These are phyloP conservation scores for Epirrita christyi DNA, from an alignment of 2,888 invertebrate genomes.

Conservation along the genomic window DNA sequence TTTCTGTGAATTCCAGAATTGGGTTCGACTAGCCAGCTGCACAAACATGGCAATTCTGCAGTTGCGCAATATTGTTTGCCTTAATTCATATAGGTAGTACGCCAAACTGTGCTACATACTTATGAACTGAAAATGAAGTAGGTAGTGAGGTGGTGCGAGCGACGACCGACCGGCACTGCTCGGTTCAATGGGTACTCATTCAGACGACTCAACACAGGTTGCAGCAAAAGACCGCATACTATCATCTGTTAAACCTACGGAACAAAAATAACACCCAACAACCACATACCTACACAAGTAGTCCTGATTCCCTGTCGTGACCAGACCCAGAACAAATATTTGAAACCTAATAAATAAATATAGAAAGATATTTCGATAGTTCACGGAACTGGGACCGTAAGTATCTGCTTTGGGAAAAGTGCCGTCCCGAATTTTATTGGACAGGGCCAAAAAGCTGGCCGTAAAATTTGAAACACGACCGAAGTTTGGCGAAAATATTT, in stretches of 20 bases:
- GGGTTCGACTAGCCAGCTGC: conserved; percentile 1
- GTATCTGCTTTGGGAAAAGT: conserved; percentile 23
- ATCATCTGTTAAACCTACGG: conserved; percentile 42
- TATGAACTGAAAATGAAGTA: conserved; percentile 46
- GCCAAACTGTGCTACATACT: conserved; percentile 18
- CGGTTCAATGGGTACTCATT: conserved; percentile 75
- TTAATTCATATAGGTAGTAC: conserved; percentile 18
- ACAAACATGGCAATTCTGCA: conserved; percentile 16
- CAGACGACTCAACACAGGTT: conserved; percentile 58
- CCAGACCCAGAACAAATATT: conserved; percentile 3
- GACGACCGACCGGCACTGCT: conserved; percentile 46
- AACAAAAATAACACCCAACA: neutral
- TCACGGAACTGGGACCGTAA: conserved; percentile 12
- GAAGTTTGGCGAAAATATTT: conserved; percentile 28
- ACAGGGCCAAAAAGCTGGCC: conserved; percentile 34
- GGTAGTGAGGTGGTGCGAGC: conserved; percentile 46
- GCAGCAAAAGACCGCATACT: conserved; percentile 55
- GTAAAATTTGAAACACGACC: conserved; percentile 36
- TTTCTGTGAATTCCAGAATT: conserved; percentile 9
- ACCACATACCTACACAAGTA: too few species aligned
- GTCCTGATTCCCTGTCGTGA: too few species aligned
- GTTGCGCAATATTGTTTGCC: conserved; percentile 24
- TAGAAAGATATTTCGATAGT: conserved; percentile 29
- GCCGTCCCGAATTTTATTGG: conserved; percentile 34
- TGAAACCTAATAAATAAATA: conserved; percentile 1